Evolutionary conservation across 2,888 invertebrate genomes (phyloP), one percentile per base, ranked within the genome.

Genomic region (Microctonus aethiopoides): DNA sequence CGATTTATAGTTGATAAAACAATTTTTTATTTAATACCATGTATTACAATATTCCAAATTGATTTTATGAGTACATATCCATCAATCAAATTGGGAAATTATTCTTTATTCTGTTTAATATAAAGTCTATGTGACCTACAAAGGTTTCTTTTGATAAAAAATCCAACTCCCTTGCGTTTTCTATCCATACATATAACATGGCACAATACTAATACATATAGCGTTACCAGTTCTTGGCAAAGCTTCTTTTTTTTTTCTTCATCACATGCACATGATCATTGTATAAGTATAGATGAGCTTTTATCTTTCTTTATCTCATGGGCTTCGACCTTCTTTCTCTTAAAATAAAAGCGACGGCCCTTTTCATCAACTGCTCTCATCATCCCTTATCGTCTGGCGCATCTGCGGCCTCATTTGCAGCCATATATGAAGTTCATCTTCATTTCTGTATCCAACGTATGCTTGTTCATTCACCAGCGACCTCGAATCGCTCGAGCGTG

Each of bases 341-440:
- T 67, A 72, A 69, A 75, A 75, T 73, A 66, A 61, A 62, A 70
- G 71, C 77, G 80, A 82, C 79, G 80, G 82, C 80, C 79, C 83
- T 82, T 83, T 82, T 83, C 83, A 82, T 75, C 75, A 76, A 78
- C 77, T 78, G 80, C 80, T 82, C 78, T 79, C 80, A 82, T 83
- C 83, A 81, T 79, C 77, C 70, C 80, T 81, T 83, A 83, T 83
- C 83, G 74, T 72, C 70, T 70, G 11, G 77, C 73, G 75, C 80
- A 83, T 83, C 83, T 83, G 79, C 75, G 81, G 78, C 82, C 82
- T 83, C 82, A 82, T 82, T 82, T 83, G 78, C 82, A 81, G 78
- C 81, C 82, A 74, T 81, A 78, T 75, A 81, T 78, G 80, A 78
- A 77, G 75, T 73, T 75, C 77, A 67, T 67, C 73, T 70, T 73